Evolutionary conservation across 2,113 vertebrate species (phyloP).

Genomic region (Argyrosomus japonicus): DNA sequence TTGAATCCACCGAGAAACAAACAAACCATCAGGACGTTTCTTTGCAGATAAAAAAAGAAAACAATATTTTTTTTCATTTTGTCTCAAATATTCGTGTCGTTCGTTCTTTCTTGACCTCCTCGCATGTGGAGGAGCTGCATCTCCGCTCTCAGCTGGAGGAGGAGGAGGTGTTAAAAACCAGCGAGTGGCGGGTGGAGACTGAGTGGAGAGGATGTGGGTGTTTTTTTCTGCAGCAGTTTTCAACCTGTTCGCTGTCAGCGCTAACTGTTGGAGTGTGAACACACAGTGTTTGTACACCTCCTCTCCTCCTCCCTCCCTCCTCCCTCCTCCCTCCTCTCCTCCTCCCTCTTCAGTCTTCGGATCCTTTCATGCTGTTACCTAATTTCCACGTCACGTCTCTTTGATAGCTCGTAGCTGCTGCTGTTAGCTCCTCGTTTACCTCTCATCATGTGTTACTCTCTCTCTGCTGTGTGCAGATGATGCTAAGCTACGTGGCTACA

Average conservation of each 20-base stretch:
- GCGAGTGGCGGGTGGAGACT: neutral
- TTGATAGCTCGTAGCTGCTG: neutral
- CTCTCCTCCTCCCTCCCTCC: neutral
- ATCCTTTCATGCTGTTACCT: neutral
- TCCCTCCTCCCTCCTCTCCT: neutral
- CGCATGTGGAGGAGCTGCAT: neutral
- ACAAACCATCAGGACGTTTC: too few relatives aligned
- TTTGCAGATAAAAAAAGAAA: neutral
- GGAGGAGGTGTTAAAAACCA: slow-evolving; percentile 1
- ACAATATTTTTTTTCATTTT: neutral
- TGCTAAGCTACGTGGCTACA: slow-evolving; percentile 9
- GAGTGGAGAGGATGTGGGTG: neutral
- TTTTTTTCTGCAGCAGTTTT: slow-evolving; percentile 16
- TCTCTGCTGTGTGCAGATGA: neutral
- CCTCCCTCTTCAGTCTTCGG: neutral
- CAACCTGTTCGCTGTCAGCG: slow-evolving; percentile 19
- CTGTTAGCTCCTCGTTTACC: neutral
- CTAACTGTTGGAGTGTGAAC: neutral
- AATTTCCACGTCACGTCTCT: slow-evolving; percentile 19
- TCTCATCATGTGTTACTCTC: neutral
- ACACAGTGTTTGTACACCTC: neutral
- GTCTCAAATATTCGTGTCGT: too few relatives aligned
- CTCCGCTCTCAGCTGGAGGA: neutral
- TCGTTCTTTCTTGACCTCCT: too few relatives aligned
- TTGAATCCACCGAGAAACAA: too few relatives aligned